These are phyloP conservation scores for Nemopilema nomurai DNA, from an alignment of 30 jellyfish, hydroid and myxozoan species.

Conservation along the genomic window DNA sequence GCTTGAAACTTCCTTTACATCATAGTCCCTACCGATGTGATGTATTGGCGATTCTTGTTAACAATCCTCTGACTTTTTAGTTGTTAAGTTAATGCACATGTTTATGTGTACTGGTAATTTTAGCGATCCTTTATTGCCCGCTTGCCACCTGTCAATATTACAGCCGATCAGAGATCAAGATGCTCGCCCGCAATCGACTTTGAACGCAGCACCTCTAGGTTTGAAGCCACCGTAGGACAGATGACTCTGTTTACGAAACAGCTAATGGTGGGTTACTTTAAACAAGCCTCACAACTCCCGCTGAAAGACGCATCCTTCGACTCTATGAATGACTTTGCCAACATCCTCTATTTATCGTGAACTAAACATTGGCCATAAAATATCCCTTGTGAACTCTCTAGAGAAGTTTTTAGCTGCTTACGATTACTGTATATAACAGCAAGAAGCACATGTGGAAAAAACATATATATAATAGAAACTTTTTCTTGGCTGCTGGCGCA, in stretches of 20 bases:
- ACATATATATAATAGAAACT: too few relatives aligned
- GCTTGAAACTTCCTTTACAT: not conserved
- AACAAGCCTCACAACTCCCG: not conserved
- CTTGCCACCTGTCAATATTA: slow-evolving; percentile 38
- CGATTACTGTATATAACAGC: too few relatives aligned
- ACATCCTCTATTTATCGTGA: too few relatives aligned
- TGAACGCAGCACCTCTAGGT: not conserved
- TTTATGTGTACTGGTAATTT: slow-evolving; percentile 17
- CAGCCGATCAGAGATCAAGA: slow-evolving; percentile 57
- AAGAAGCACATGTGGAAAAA: too few relatives aligned
- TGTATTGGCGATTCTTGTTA: not conserved
- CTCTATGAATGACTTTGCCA: too few relatives aligned
- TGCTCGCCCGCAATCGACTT: not conserved
- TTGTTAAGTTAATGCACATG: slow-evolving; percentile 9
- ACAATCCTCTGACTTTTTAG: not conserved
- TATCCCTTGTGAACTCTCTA: too few relatives aligned
- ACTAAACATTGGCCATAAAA: too few relatives aligned
- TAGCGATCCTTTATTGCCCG: slow-evolving; percentile 11
- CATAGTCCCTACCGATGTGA: not conserved
- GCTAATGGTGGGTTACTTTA: not conserved
- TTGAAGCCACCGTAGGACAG: not conserved
- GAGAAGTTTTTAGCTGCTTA: too few relatives aligned
- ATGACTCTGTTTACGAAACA: not conserved
- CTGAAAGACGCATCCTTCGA: not conserved
- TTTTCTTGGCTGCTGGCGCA: too few relatives aligned